Evolutionary conservation across 2,888 invertebrate species (phyloP), one percentile per base, ranked within the genome.

Genomic region (Standfussiana lucernea): DNA sequence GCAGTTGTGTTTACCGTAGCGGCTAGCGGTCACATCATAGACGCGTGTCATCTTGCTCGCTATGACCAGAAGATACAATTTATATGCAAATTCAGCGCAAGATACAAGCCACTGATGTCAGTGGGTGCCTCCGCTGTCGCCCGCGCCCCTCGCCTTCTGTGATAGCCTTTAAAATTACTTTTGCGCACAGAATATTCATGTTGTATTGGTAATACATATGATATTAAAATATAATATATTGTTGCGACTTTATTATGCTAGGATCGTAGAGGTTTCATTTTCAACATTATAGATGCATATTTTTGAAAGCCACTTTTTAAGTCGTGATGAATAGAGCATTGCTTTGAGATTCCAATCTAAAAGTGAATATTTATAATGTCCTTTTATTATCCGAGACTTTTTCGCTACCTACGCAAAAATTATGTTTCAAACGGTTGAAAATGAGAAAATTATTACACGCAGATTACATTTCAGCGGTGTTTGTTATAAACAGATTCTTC

Each of bases 1-100:
- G 92, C 90, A 93, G 90, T 89, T 72, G 86, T 90, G 90, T 90
- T 76, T 79, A 83, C 81, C 67, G 74, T 79, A 89, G 87, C 61
- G 35, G 35, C 35, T 35, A 61, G 61, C 89, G 84, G 85, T 72
- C 90, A 91, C 92, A 91, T 92, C 92, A 92, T 87, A 92, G 94
- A 94, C 94, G 93, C 92, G 94, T 94, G 95, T 95, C 96, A 94
- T 95, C 96, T 95, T 95, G 95, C 92, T 91, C 91, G 92, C 92
- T 93, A 92, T 95, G 95, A 94, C 95, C 95, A 95, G 94, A 96
- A 96, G 96, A 96, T 95, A 96, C 96, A 97, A 97, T 97, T 96
- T 97, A 97, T 96, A 97, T 97, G 97, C 96, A 95, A 97, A 97
- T 97, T 92, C 90, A 89, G 92, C 91, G 92, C 93, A 95, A 95